A percentile compares a stretch with the other conserved stretches of the same genome.
These are phyloP conservation scores for Pseudopodoces humilis DNA, from an alignment of 2,113 vertebrate species.

Conservation along the genomic window DNA sequence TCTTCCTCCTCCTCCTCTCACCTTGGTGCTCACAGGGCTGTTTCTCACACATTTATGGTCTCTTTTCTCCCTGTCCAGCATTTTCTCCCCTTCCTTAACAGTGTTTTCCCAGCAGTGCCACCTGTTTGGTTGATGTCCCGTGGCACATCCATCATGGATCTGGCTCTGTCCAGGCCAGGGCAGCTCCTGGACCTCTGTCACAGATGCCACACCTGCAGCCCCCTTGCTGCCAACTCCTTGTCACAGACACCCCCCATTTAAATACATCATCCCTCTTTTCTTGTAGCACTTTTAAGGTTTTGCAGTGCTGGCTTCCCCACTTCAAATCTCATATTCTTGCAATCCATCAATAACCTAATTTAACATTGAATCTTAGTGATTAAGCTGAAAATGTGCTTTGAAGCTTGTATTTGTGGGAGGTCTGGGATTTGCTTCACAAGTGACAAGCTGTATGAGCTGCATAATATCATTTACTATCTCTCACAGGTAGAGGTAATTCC, in stretches of 20 bases:
- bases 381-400: neutral
- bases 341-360: constrained; percentile 9
- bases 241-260: neutral
- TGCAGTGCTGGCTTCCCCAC: neutral
- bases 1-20: neutral
- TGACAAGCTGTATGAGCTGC: neutral
- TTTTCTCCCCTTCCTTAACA: neutral
- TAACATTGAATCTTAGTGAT: constrained; percentile 1
- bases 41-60: neutral
- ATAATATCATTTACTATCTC: neutral
- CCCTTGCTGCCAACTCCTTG: neutral
- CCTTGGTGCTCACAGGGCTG: neutral
- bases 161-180: neutral
- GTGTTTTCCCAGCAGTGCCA: neutral
- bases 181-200: neutral
- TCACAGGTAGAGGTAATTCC: neutral
- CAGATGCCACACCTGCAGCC: neutral
- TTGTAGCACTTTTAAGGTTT: neutral
- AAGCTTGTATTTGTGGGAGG: neutral
- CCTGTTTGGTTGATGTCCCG: neutral
- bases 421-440: neutral
- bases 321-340: neutral
- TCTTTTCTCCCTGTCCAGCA: neutral
- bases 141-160: neutral
- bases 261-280: neutral